Percentiles rank a stretch among this genome's conserved stretches.
Conservation (phyloP, 2,888 invertebrate species). For the Cyclophora punctaria region DNA sequence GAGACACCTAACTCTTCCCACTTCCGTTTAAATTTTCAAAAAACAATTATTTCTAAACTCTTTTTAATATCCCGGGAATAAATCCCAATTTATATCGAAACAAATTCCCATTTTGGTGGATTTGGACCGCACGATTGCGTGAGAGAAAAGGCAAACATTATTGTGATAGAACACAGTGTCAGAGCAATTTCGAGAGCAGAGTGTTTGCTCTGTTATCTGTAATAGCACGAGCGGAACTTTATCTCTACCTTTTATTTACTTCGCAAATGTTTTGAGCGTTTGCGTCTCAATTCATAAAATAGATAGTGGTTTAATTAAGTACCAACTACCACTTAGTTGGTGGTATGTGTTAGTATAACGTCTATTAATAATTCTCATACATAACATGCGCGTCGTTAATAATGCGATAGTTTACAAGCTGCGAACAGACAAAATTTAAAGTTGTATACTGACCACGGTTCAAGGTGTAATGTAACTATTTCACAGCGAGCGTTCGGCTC, state of each 20-base stretch:
- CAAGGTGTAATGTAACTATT: no score
- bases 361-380: no score
- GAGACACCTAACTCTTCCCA: conserved; percentile 19
- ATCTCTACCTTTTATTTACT: conserved; percentile 47
- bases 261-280: conserved; percentile 52
- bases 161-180: conserved; percentile 18
- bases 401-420: no score
- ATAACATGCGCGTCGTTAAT: no score
- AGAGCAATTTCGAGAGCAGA: conserved; percentile 27
- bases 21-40: conserved; percentile 12
- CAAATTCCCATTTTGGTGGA: conserved; percentile 8
- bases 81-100: not conserved
- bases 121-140: conserved; percentile 11
- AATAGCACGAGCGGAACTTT: conserved; percentile 52
- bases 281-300: conserved; percentile 19
- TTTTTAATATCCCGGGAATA: conserved; percentile 3
- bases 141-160: conserved; percentile 22
- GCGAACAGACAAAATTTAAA: no score
- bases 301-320: conserved; percentile 8
- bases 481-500: no score
- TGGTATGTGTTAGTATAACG: no score
- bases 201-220: conserved; percentile 38
- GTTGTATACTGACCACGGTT: no score
- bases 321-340: no score
- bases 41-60: not conserved